phyloP scores from a whole-genome alignment of 2,888 invertebrate species.

The Parnassius smintheus region DNA sequence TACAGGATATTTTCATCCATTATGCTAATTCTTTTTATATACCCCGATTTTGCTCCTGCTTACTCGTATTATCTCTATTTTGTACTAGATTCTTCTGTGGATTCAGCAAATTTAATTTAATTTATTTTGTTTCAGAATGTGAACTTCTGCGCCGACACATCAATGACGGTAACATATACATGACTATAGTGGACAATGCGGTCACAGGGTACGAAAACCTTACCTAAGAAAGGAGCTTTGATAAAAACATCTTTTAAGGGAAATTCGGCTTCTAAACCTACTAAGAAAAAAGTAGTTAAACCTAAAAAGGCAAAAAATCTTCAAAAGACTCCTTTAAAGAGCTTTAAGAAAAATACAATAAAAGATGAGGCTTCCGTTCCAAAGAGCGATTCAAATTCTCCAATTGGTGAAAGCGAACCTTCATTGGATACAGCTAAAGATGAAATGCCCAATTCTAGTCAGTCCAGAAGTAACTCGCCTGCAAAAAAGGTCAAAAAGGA shows the following conservation, averaged over 20 bases:
- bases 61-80: too few species aligned
- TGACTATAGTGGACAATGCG: conserved; percentile 72
- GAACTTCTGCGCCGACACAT: conserved; percentile 52
- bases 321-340: conserved; percentile 54
- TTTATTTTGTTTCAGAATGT: conserved; percentile 71
- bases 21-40: too few species aligned
- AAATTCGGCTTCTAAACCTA: conserved; percentile 48
- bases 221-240: conserved; percentile 69
- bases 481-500: conserved; percentile 63
- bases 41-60: too few species aligned
- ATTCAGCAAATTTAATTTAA: conserved; percentile 19
- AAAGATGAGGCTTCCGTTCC: conserved; percentile 49
- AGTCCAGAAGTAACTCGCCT: conserved; percentile 53
- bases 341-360: conserved; percentile 50
- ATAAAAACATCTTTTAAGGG: conserved; percentile 63
- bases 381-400: conserved; percentile 49
- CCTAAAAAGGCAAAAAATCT: conserved; percentile 61
- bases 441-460: conserved; percentile 47
- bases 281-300: conserved; percentile 55
- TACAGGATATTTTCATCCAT: too few species aligned
- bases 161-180: conserved; percentile 60
- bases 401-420: conserved; percentile 45
- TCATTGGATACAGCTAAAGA: conserved; percentile 48
- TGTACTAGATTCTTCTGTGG: too few species aligned
- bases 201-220: conserved; percentile 72